phyloP scores from a whole-genome alignment of 1,140 invertebrate genomes.

The Gonioctena quinquepunctata region DNA sequence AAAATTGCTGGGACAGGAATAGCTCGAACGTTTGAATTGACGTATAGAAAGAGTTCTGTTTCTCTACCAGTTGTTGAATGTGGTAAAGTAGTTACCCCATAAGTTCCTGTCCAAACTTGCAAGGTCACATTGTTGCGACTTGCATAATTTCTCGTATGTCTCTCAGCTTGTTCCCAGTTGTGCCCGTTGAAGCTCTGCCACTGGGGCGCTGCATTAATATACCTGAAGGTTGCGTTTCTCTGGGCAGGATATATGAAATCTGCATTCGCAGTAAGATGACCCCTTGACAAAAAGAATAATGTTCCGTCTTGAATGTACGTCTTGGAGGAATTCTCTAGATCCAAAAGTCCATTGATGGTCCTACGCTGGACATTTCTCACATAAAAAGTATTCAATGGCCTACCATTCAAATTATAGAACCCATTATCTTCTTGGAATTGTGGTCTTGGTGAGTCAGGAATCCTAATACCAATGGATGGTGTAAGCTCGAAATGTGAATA shows the following conservation, averaged over 20 bases:
- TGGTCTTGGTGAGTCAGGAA: constrained; percentile 47
- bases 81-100: constrained; percentile 58
- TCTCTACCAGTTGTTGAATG: constrained; percentile 52
- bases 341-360: constrained; percentile 44
- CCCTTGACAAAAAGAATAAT: constrained; percentile 63
- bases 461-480: constrained; percentile 40
- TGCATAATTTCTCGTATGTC: constrained; percentile 54
- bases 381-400: constrained; percentile 41
- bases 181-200: constrained; percentile 63
- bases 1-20: constrained; percentile 63
- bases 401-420: constrained; percentile 43
- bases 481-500: constrained; percentile 44
- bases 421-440: constrained; percentile 40
- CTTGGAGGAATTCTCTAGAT: constrained; percentile 38
- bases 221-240: constrained; percentile 61
- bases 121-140: constrained; percentile 43
- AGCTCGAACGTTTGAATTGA: constrained; percentile 53
- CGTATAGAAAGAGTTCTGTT: constrained; percentile 58
- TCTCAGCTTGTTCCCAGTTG: constrained; percentile 61
- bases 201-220: constrained; percentile 62
- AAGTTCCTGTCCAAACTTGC: constrained; percentile 63
- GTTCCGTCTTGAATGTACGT: constrained; percentile 58
- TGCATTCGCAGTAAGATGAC: constrained; percentile 69
- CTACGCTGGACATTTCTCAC: constrained; percentile 37
- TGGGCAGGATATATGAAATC: constrained; percentile 67